These are phyloP conservation scores for Rhynchophorus ferrugineus DNA, from an alignment of 1,140 invertebrate species.

Conservation along the genomic window DNA sequence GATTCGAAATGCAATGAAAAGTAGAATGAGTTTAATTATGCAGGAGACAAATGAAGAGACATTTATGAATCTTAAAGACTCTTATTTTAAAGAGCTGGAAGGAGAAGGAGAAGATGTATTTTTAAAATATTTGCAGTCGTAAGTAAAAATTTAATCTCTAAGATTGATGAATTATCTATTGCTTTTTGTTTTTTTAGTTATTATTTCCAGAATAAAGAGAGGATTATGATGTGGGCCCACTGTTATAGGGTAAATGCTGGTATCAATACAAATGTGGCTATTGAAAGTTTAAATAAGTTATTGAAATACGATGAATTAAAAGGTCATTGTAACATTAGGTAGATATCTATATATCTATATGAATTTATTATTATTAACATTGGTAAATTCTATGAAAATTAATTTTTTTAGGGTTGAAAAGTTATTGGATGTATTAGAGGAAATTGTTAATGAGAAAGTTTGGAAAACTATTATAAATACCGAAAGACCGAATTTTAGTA, in stretches of 20 bases:
- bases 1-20: slow-evolving; percentile 15
- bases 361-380: slow-evolving; percentile 13
- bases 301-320: slow-evolving; percentile 17
- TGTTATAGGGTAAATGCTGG: slow-evolving; percentile 21
- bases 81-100: slow-evolving; percentile 8
- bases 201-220: slow-evolving; percentile 23
- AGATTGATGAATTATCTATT: neutral
- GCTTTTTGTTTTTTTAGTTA: slow-evolving; percentile 17
- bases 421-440: neutral
- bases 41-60: slow-evolving; percentile 9
- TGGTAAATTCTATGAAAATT: slow-evolving; percentile 17
- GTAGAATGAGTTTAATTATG: slow-evolving; percentile 11
- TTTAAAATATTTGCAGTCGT: slow-evolving; percentile 22
- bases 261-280: slow-evolving; percentile 22
- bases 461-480: slow-evolving; percentile 17
- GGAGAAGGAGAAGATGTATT: slow-evolving; percentile 17
- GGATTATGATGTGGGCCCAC: slow-evolving; percentile 23
- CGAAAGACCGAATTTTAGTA: slow-evolving; percentile 22
- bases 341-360: slow-evolving; percentile 12
- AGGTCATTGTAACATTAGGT: too few relatives aligned
- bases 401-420: neutral
- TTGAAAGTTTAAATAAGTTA: slow-evolving; percentile 24
- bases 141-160: slow-evolving; percentile 3
- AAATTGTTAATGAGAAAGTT: slow-evolving; percentile 22
- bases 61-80: slow-evolving; percentile 10